Percentiles rank a stretch among this genome's conserved stretches.
phyloP scores from a whole-genome alignment of 2,888 invertebrate genomes.

The Hemithea aestivaria region DNA sequence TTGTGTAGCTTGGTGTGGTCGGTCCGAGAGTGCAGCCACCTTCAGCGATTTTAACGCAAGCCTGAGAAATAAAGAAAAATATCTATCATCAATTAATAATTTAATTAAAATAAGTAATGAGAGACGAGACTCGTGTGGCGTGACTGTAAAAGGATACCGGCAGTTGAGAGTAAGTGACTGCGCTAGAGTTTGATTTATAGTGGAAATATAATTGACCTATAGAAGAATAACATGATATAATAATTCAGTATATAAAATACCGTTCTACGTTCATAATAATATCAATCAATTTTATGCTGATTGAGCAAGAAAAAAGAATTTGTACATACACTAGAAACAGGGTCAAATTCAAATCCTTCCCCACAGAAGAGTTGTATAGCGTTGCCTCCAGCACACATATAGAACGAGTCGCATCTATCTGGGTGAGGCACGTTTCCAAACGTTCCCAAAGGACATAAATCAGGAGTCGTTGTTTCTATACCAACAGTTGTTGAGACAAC shows the following conservation, averaged over 20 bases:
- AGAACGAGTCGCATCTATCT: conserved; percentile 38
- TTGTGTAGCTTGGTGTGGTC: conserved; percentile 6
- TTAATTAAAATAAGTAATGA: conserved; percentile 7
- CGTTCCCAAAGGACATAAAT: conserved; percentile 33
- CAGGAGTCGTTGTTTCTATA: conserved; percentile 2
- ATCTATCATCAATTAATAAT: neutral
- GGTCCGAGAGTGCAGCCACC: conserved; percentile 20
- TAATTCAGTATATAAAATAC: too few species aligned
- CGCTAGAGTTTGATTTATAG: too few species aligned
- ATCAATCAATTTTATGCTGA: too few species aligned
- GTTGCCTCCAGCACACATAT: conserved; percentile 39
- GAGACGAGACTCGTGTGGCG: too few species aligned
- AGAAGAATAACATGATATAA: too few species aligned
- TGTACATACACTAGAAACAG: conserved; percentile 1
- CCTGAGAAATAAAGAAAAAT: conserved; percentile 18
- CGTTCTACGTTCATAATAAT: too few species aligned
- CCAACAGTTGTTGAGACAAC: conserved; percentile 3
- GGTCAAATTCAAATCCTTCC: conserved; percentile 39
- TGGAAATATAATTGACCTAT: too few species aligned
- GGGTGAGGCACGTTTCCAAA: conserved; percentile 45
- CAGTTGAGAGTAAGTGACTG: too few species aligned
- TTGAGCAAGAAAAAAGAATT: too few species aligned
- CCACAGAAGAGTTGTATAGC: conserved; percentile 34
- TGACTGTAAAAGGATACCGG: too few species aligned
- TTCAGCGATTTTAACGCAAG: conserved; percentile 19